Conservation (phyloP, 2,797 vertebrate species). For the Pseudotriccus pelzelni region DNA sequence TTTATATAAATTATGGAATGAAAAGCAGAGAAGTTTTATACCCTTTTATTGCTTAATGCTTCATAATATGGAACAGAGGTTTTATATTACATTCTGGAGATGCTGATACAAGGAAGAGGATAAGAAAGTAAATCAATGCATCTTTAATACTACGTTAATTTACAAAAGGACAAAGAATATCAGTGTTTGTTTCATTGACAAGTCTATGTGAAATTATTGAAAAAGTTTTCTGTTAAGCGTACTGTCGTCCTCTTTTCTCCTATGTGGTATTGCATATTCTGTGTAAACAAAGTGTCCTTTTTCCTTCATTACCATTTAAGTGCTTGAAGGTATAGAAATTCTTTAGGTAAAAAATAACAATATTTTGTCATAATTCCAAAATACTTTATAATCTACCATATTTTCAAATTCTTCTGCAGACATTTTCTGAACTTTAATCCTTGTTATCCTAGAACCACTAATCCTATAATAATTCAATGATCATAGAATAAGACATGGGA, state of each 20-base stretch:
- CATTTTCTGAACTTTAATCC: not conserved
- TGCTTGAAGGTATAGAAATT: not conserved
- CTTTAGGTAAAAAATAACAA: not conserved
- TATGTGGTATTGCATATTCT: not conserved
- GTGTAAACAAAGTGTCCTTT: not conserved
- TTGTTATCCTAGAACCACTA: not conserved
- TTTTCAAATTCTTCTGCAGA: not conserved
- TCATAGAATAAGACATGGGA: not conserved
- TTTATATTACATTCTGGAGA: not conserved
- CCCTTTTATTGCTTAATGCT: conserved; percentile 40
- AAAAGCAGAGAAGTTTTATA: not conserved
- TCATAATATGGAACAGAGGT: conserved; percentile 39
- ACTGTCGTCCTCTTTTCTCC: not conserved
- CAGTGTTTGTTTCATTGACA: not conserved
- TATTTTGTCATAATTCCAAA: not conserved
- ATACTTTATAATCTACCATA: not conserved
- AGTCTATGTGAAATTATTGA: not conserved
- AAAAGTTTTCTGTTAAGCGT: not conserved
- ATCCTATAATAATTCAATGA: not conserved
- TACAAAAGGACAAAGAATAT: not conserved
- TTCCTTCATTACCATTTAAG: not conserved
- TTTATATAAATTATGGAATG: conserved; percentile 28
- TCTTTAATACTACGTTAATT: not conserved
- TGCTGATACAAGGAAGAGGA: not conserved
- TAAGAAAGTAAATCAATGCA: not conserved